phyloP scores from a whole-genome alignment of 2,113 vertebrate species.

The Heloderma charlesbogerti region DNA sequence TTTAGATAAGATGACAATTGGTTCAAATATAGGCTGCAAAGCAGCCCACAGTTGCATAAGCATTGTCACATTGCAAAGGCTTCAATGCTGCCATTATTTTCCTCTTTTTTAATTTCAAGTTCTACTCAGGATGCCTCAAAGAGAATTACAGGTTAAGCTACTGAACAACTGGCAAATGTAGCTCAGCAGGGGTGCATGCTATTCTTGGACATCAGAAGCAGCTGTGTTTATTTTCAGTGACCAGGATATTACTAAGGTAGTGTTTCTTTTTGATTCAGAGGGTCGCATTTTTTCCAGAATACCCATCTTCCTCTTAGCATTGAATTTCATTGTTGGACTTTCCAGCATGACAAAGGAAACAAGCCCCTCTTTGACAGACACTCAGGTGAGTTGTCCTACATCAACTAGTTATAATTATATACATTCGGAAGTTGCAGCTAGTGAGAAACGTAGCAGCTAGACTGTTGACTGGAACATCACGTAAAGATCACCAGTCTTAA shows the following conservation, averaged over 20 bases:
- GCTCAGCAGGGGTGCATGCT: constrained; percentile 18
- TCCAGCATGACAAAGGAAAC: constrained; percentile 32
- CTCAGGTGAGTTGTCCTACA: constrained; percentile 38
- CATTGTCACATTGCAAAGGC: not conserved
- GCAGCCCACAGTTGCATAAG: not conserved
- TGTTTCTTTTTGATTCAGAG: constrained; percentile 24
- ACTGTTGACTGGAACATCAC: no score
- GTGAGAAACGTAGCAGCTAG: no score
- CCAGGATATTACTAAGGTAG: constrained; percentile 43
- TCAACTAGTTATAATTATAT: constrained; percentile 33
- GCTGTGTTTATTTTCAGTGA: constrained; percentile 48
- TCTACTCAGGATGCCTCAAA: constrained; percentile 17
- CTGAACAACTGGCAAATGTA: constrained; percentile 37
- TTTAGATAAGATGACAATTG: not conserved
- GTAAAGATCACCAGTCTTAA: no score
- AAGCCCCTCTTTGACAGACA: constrained; percentile 16
- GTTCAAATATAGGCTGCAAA: not conserved
- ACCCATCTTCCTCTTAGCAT: constrained; percentile 31
- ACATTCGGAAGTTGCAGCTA: no score
- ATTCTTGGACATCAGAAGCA: constrained; percentile 43
- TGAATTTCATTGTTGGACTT: constrained; percentile 38
- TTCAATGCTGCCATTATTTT: not conserved
- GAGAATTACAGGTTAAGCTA: constrained; percentile 47
- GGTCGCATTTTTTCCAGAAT: constrained; percentile 32
- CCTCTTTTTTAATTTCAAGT: constrained; percentile 8